Evolutionary conservation across 1,140 invertebrate species (phyloP), one percentile per base, ranked within the genome.

Genomic region (Aphelenchoides avenae): DNA sequence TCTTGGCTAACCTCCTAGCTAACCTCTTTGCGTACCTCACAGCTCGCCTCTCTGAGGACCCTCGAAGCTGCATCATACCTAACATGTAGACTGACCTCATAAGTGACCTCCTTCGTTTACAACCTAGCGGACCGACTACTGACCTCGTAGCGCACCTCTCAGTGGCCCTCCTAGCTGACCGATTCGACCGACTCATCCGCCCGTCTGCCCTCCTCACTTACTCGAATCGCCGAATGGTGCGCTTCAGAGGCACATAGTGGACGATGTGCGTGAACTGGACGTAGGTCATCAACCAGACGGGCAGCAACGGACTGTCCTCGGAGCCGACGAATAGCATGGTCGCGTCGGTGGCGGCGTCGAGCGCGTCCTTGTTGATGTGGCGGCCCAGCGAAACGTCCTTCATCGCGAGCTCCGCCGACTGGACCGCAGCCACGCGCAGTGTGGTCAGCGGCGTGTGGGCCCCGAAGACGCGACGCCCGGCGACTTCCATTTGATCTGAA

Each of bases 241-340:
- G 40, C 22, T 39, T 34, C 1, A 36, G 4, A 3, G 60, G 63
- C 5, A 34, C 33, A 57, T 48, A 66, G 24, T 66, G 48, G 3
- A 65, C 13, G 36, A 69, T 42, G 13, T 54, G 41, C 27, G 20
- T 61, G 46, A 63, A 61, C 37, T 43, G 36, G 18, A 43, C 31
- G 48, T 64, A 55, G 22, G 66, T 73, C 60, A 69, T 75, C 7
- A 51, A 50, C 64, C 63, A 72, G 11, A 70, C 29, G 1, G 66
- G 48, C 22, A 73, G 31, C 11, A 70, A 37, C 1, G 71, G 59
- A 40, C 66, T 74, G n/a, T 37, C 33, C 15, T 51, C n/a, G 15
- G 18, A 24, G 7, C 63, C 63, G 39, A 65, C 39, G 52, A 68
- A 70, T 2, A 65, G 22, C 5, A 65, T 22, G 24, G 20, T 43